Base-by-base conservation (phyloP, 2,888 invertebrate genomes). In the Spodoptera exigua region DNA sequence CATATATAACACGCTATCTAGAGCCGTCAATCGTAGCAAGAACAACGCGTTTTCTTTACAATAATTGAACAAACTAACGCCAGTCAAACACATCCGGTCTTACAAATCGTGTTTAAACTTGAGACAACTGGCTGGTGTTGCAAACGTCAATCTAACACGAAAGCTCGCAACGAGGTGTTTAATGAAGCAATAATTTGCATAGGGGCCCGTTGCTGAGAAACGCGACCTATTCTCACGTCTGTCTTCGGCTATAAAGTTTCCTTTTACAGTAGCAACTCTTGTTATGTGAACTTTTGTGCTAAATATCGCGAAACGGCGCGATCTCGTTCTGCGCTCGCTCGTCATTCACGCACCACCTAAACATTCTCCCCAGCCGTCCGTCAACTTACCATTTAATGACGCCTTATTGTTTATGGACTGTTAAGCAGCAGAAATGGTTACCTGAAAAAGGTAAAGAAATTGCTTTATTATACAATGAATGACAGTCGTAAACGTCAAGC, bases 101-200 rank as follows among this genome's bases (percentile, higher is more conserved):
- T 81, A 87, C 85, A 84, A 85, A 86, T 85, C 86, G 82, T 79
- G 85, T 80, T 74, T 62, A 70, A 71, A 60, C 79, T 72, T 73
- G 73, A 78, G 78, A 79, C 80, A 78, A 78, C 67, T 73, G 67
- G 68, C 67, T 58, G 60, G 70, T 71, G 79, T 80, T 79, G 75
- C 88, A 82, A 82, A 81, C 85, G 91, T 92, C 92, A 88, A 84
- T 89, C 89, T 85, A 87, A 88, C 89, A 86, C 90, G 85, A 88
- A 86, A 87, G 86, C 88, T 78, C 82, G 80, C 83, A 82, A 84
- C 88, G 79, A 89, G 90, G 91, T 93, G 93, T 92, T 92, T 93
- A 94, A 94, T 92, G 93, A 93, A 91, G 89, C 90, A 89, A 90
- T 89, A 87, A 93, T 94, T 93, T 94, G 93, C 94, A 94, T 94